Percentiles rank a stretch among this genome's conserved stretches.
These are phyloP conservation scores for Oncorhynchus clarkii DNA, from an alignment of 2,113 vertebrate species.

Conservation along the genomic window DNA sequence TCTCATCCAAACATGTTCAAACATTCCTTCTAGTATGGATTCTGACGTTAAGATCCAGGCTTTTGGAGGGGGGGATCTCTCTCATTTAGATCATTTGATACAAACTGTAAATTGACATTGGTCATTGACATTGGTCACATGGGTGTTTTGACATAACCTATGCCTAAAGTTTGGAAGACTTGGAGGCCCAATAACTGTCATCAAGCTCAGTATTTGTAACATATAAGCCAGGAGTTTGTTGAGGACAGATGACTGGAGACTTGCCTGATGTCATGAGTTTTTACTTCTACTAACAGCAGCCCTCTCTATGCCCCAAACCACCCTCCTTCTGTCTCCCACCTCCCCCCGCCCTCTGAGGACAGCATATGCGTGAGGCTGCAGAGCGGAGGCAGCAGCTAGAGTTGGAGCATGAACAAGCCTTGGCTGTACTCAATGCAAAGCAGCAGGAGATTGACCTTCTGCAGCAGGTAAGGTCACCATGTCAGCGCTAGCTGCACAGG, in stretches of 20 bases:
- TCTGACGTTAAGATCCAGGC: background rate
- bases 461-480: constrained; percentile 84
- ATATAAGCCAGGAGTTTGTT: constrained; percentile 11
- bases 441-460: constrained; percentile 98
- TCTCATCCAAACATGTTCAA: constrained; percentile 47
- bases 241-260: constrained; percentile 52
- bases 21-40: background rate
- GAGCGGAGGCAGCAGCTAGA: constrained; percentile 98
- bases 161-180: background rate
- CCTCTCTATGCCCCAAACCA: constrained; percentile 50
- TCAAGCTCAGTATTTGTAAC: background rate
- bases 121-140: background rate
- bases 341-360: constrained; percentile 52
- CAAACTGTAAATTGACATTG: background rate
- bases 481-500: background rate
- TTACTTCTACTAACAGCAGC: constrained; percentile 61
- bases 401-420: constrained; percentile 97
- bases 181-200: background rate
- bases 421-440: constrained; percentile 95
- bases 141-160: background rate
- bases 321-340: constrained; percentile 37
- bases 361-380: constrained; percentile 99
- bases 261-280: constrained; percentile 29
- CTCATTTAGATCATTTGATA: background rate
- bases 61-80: background rate